Evolutionary conservation across 2,888 invertebrate species (phyloP), one percentile per base, ranked within the genome.

Genomic region (Sphaeridia pumilis): DNA sequence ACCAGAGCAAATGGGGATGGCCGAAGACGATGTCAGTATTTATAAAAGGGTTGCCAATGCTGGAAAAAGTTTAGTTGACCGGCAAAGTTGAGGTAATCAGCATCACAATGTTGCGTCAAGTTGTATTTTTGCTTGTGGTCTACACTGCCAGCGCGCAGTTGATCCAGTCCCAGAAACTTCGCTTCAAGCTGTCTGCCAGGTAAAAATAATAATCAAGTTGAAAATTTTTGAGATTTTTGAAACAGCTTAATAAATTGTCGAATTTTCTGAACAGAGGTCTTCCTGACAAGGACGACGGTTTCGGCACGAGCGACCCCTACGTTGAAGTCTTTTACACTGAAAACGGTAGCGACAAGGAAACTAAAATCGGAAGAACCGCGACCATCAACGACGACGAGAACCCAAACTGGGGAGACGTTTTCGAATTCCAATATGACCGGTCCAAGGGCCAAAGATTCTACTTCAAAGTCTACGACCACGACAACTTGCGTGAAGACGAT

Each of bases 111-210:
- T 26, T 45, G 4, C 27, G 26, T 27, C 14, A 14, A 12, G n/a
- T 24, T 26, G 14, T 45, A 3, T 26, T 45, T 26, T 12, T 35
- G 3, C 2, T 25, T n/a, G 22, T 28, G 2, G 35, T 51, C 22
- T 22, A 10, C 14, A 28, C n/a, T 26, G 35, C 34, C 5, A 34
- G 43, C 5, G 51, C 51, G 24, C 44, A 51, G 20, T 58, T 59
- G 1, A 59, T 62, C 43, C 58, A 62, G n/a, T 55, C 3, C n/a
- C 41, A 52, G 1, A 58, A 52, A 45, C 50, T 62, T 12, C 56
- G 55, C 48, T 64, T 64, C 44, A 61, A 59, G 49, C 35, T 64
- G 22, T 57, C 64, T n/a, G 64, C 59, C 17, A 55, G 58, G 58
- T 62, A 55, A 55, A 28, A 7, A n/a, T n/a, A n/a, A n/a, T n/a